Conservation (phyloP, 2,888 invertebrate genomes). For the Drosophila ezoana region DNA sequence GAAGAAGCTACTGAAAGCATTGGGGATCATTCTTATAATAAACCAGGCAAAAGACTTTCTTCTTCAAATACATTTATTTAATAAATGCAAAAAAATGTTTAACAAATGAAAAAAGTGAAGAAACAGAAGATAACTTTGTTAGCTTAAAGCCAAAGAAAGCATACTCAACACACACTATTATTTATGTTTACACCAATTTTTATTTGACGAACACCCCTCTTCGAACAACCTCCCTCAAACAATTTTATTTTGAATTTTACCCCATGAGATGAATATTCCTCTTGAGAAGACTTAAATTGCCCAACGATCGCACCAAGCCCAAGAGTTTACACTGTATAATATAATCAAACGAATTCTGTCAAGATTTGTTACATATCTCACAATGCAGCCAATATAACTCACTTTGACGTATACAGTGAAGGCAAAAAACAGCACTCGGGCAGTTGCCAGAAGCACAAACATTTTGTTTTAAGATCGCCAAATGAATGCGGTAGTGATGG, state of each 20-base stretch:
- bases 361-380: background rate
- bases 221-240: too few species aligned
- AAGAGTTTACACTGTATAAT: background rate
- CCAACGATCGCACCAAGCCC: too few species aligned
- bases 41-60: too few species aligned
- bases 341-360: background rate
- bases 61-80: background rate
- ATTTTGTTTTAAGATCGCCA: constrained; percentile 75
- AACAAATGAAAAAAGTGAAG: background rate
- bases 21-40: too few species aligned
- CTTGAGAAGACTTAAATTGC: too few species aligned
- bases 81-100: background rate
- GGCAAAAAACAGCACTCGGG: constrained; percentile 13
- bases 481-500: constrained; percentile 64
- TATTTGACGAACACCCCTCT: too few species aligned
- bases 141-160: background rate
- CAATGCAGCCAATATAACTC: background rate
- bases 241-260: too few species aligned
- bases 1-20: too few species aligned
- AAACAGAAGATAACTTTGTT: background rate
- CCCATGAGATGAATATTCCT: too few species aligned
- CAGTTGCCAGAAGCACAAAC: constrained; percentile 35
- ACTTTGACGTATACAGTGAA: background rate
- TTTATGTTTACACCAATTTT: background rate
- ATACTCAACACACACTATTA: background rate